Evolutionary conservation across 2,113 vertebrate genomes (phyloP).

Genomic region (Psammodynastes pulverulentus): DNA sequence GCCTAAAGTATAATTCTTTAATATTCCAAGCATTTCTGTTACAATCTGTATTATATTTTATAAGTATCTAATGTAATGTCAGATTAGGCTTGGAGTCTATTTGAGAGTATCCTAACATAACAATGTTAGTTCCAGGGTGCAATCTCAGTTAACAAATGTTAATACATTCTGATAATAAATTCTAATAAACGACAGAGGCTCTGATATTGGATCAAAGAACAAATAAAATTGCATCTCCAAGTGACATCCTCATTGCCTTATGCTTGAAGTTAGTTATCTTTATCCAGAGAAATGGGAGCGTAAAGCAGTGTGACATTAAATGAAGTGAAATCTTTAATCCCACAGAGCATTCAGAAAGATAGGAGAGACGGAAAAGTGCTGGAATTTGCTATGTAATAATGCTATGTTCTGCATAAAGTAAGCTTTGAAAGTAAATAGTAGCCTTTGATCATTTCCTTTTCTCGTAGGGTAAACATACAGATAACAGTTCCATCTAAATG

Average conservation of each 20-base stretch:
- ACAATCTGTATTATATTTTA: neutral
- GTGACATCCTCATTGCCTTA: neutral
- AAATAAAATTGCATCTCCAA: neutral
- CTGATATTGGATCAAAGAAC: neutral
- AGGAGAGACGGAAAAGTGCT: neutral
- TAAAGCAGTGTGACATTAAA: neutral
- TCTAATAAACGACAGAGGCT: neutral
- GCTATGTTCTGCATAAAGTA: conserved; percentile 10
- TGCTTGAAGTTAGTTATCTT: neutral
- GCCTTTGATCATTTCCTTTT: neutral
- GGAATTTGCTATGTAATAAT: neutral
- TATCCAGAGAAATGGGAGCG: neutral
- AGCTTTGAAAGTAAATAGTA: conserved; percentile 10
- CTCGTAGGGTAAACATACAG: conserved; percentile 22
- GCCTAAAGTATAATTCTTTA: neutral
- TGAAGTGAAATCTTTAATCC: conserved; percentile 12
- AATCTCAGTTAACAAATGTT: neutral
- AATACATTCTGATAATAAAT: conserved; percentile 19
- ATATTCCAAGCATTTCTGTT: neutral
- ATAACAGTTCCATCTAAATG: conserved; percentile 25
- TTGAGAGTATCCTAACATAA: neutral
- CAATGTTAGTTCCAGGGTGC: neutral
- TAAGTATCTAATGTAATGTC: neutral
- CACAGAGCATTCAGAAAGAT: conserved; percentile 19
- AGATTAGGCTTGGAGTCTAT: neutral